Base-by-base conservation (phyloP, 2,888 invertebrate genomes). In the Deilephila porcellus region DNA sequence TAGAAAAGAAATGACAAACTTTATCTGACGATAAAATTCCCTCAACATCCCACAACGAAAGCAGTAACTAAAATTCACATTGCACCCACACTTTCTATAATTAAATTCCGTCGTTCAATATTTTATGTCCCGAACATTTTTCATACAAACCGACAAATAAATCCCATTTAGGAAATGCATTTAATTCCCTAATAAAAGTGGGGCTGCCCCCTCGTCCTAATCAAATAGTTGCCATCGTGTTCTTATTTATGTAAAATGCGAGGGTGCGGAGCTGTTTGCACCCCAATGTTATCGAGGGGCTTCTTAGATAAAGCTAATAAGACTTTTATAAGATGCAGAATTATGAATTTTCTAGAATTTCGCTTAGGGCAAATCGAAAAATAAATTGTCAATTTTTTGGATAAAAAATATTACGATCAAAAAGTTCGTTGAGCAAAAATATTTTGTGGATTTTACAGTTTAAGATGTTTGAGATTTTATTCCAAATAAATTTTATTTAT, bases 201-300 rank as follows among this genome's bases (percentile, higher is more conserved):
- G 79, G 63, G 72, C 80, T 74, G 78, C 79, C 77, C 82, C 84
- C 81, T 83, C 83, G 84, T 83, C 85, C 88, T 93, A 92, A 94
- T 93, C 93, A 93, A 93, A 93, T 92, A 93, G 92, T 90, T 87
- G 86, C 89, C 86, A 90, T 88, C 88, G 88, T 87, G 84, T 88
- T 56, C 56, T 56, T 90, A 90, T 89, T 86, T 89, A 88, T 88
- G 86, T 86, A 85, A 84, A 85, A 75, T 78, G 78, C 79, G 81
- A 78, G 78, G 78, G 79, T 81, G 80, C 76, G 81, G 82, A 82
- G 84, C 78, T 82, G 79, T 84, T 85, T 80, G 82, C 86, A 86
- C 81, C 90, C 90, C 84, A 80, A 82, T 78, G 83, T 88, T 86
- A 86, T 86, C 85, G 80, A 80, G 83, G 82, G 76, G 74, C 80